A percentile compares a stretch with the other conserved stretches of the same genome.
These are phyloP conservation scores for Stegostoma tigrinum DNA, from an alignment of 2,113 vertebrate species.

Conservation along the genomic window DNA sequence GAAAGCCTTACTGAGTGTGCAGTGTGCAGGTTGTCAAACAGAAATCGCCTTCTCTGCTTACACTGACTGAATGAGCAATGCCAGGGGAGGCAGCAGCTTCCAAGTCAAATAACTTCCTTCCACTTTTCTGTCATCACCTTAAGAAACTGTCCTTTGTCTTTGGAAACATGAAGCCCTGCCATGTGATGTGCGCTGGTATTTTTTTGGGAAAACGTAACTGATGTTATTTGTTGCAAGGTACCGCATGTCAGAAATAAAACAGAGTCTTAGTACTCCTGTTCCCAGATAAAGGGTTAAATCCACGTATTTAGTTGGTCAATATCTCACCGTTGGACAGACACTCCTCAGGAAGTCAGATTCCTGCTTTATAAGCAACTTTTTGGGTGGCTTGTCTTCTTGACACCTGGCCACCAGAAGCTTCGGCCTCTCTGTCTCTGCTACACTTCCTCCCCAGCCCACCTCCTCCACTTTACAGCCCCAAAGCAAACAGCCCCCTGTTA, in stretches of 20 bases:
- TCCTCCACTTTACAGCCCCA: neutral
- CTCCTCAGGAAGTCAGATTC: neutral
- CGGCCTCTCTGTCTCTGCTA: slow-evolving; percentile 10
- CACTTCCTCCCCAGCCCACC: neutral
- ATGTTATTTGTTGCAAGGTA: neutral
- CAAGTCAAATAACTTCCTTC: neutral
- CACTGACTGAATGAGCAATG: neutral
- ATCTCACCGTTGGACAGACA: neutral
- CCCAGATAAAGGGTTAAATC: neutral
- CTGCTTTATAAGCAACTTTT: neutral
- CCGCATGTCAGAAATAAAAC: neutral
- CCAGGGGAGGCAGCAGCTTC: neutral
- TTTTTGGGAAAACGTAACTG: neutral
- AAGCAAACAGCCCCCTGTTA: neutral
- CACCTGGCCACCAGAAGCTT: neutral
- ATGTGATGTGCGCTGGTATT: neutral
- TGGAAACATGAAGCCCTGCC: neutral
- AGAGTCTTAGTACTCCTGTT: no score
- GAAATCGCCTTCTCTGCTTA: neutral
- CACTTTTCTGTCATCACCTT: neutral
- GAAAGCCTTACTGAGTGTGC: neutral
- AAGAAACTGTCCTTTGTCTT: neutral
- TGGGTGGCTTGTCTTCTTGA: neutral
- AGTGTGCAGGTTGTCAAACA: neutral
- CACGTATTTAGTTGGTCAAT: neutral